phyloP scores from a whole-genome alignment of 2,113 vertebrate genomes.

The Hystrix cristata region DNA sequence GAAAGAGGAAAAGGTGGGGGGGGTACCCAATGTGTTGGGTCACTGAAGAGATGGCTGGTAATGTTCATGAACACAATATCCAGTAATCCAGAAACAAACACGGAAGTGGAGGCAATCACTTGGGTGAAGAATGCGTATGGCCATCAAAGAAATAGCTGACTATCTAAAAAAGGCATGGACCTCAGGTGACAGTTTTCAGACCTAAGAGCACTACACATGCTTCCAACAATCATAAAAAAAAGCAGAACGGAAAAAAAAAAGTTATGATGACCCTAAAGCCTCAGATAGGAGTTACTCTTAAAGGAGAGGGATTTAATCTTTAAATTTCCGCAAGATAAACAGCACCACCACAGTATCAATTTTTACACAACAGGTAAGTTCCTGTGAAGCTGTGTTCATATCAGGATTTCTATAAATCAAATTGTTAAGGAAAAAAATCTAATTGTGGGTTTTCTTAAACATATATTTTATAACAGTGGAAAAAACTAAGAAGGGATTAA shows the following conservation, averaged over 20 bases:
- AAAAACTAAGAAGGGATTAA: slow-evolving; percentile 65
- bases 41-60: background rate
- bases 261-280: background rate
- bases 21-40: background rate
- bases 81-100: slow-evolving; percentile 40
- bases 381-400: background rate
- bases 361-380: slow-evolving; percentile 4
- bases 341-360: background rate
- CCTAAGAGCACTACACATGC: background rate
- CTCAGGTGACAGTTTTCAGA: slow-evolving; percentile 21
- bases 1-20: background rate
- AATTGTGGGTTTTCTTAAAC: slow-evolving; percentile 47
- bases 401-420: slow-evolving; percentile 12
- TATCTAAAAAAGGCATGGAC: background rate
- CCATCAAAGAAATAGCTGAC: background rate
- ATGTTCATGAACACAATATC: background rate
- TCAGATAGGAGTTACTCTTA: slow-evolving; percentile 48
- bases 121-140: background rate
- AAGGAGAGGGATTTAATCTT: slow-evolving; percentile 45
- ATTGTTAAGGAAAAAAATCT: slow-evolving; percentile 55
- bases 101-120: background rate
- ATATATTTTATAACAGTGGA: slow-evolving; percentile 50
- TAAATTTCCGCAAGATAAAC: slow-evolving; percentile 51
- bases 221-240: slow-evolving; percentile 47
- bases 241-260: background rate